Evolutionary conservation across 2,113 vertebrate genomes (phyloP), one percentile per base, ranked within the genome.

Genomic region (Xiphophorus hellerii): DNA sequence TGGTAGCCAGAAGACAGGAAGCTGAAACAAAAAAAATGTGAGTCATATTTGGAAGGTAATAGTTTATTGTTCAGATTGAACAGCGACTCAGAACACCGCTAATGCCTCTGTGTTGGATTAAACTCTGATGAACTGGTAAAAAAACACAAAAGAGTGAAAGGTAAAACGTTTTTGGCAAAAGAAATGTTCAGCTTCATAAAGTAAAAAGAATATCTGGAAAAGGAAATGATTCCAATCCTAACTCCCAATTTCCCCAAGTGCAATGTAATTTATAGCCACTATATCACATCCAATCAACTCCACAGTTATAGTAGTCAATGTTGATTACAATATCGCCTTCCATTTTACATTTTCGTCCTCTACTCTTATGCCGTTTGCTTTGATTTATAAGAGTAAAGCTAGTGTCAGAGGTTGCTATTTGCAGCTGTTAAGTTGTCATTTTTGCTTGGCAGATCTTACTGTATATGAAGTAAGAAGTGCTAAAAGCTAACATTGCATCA

Each of bases 211-310:
- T 25, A 44, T 85, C 75, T 67, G 72, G 63, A 78, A 35, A 77
- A 78, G 67, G 2, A 33, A 82, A 84, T 84, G 35, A 72, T 66
- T 65, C 77, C 72, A 72, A 77, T 72, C 66, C 77, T 44, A 85
- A 85, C 29, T 78, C 28, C 63, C 30, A 30, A 77, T 73, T 66
- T 81, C 30, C 39, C 39, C 10, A 71, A 74, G 82, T 77, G 62
- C 5, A 3, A 44, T 64, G 44, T 85, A 66, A 88, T 87, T 84
- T 79, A 87, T 81, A 62, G 64, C 61, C 71, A 74, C 77, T 71
- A 62, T 82, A 84, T 76, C 83, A 82, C 80, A 87, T 80, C 71
- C 77, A 90, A 86, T 87, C 82, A 87, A 82, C 78, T 81, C 70
- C 2, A 51, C 65, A 28, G 30, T 75, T 76, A 75, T 71, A 71